Percentiles rank a stretch among this genome's conserved stretches.
phyloP scores from a whole-genome alignment of 2,888 invertebrate genomes.

The Scaptodrosophila latifasciaeformis region DNA sequence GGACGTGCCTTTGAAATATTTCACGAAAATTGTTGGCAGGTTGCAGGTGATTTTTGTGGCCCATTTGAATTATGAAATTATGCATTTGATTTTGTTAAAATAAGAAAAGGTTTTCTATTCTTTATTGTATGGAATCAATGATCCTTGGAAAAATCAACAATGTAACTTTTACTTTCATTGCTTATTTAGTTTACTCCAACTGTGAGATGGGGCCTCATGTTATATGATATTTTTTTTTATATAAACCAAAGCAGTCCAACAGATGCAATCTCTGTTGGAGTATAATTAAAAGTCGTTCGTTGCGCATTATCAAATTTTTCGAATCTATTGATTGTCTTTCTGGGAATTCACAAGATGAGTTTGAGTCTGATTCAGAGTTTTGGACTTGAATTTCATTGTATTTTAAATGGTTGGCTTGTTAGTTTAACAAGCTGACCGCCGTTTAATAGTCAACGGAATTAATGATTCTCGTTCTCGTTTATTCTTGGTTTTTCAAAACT shows the following conservation, averaged over 20 bases:
- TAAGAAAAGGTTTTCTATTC: slow-evolving; percentile 17
- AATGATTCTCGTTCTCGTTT: slow-evolving; percentile 38
- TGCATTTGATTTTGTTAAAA: slow-evolving; percentile 14
- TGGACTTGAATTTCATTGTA: slow-evolving; percentile 1
- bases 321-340: slow-evolving; percentile 57
- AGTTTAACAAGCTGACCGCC: slow-evolving; percentile 42
- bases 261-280: no score
- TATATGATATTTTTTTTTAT: slow-evolving; percentile 39
- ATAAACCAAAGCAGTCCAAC: no score
- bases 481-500: not conserved
- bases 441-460: slow-evolving; percentile 49
- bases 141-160: no score
- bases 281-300: slow-evolving; percentile 62
- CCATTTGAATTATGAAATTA: slow-evolving; percentile 57
- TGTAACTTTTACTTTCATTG: not conserved
- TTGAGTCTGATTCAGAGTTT: no score
- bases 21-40: slow-evolving; percentile 3
- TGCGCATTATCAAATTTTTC: slow-evolving; percentile 26
- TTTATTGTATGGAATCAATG: no score
- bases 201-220: slow-evolving; percentile 9
- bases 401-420: slow-evolving; percentile 32
- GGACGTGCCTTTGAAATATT: slow-evolving; percentile 19
- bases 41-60: slow-evolving; percentile 51
- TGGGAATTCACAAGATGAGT: slow-evolving; percentile 35
- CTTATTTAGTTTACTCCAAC: not conserved